Evolutionary conservation across 1,140 invertebrate species (phyloP), one percentile per base, ranked within the genome.

Genomic region (Eumeta japonica): DNA sequence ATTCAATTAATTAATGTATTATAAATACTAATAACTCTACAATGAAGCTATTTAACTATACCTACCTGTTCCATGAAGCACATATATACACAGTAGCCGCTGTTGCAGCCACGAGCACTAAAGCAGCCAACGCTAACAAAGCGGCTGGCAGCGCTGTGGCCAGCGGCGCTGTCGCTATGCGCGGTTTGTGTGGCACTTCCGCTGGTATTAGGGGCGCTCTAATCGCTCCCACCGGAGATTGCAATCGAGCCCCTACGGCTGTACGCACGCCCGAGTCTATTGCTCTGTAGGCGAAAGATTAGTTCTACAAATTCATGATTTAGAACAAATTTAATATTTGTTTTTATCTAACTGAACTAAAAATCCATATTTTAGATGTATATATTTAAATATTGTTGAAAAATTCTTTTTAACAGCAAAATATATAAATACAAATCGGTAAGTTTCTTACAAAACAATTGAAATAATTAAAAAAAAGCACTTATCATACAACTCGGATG

Each of bases 21-120:
- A n/a, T n/a, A n/a, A n/a, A n/a, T n/a, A n/a, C n/a, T n/a, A n/a
- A n/a, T n/a, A n/a, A n/a, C n/a, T n/a, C n/a, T n/a, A n/a, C n/a
- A n/a, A n/a, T n/a, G n/a, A n/a, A n/a, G n/a, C n/a, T 24, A 24
- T 5, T 5, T 24, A 24, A n/a, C 27, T 27, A 20, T 12, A 57
- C 76, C 79, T 68, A 92, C 90, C 88, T 90, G 37, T 90, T 89
- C 90, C 92, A 94, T 1, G 90, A 91, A 28, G 92, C 83, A 58
- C 92, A 93, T 17, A 95, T 92, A 57, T 94, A 93, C 16, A 93
- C 84, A 20, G 94, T 94, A 10, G 89, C 91, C 35, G 88, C 85
- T 10, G 88, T 79, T 2, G 89, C 89, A 13, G 94, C 79, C 2
- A 95, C 78, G 11, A 94, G 81, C 36, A 96, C 94, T 11, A 95